These are phyloP conservation scores for Poecilia gillii DNA, from an alignment of 2,797 vertebrate species.

Conservation along the genomic window DNA sequence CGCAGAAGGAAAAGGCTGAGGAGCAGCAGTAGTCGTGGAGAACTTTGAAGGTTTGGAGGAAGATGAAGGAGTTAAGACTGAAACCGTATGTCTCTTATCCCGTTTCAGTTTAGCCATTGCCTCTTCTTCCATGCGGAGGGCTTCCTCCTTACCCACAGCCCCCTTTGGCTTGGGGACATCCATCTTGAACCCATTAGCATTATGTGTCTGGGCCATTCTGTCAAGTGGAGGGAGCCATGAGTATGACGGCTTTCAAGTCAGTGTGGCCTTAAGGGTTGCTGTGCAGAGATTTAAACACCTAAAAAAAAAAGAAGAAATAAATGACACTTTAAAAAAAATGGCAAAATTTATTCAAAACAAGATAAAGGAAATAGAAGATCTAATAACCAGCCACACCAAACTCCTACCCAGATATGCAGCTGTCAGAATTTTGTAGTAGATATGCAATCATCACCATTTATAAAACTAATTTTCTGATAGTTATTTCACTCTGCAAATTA, in stretches of 20 bases:
- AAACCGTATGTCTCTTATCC: conserved; percentile 80
- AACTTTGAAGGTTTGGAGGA: conserved; percentile 51
- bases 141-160: conserved; percentile 94
- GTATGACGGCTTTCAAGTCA: conserved; percentile 63
- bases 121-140: conserved; percentile 96
- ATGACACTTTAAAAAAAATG: not conserved
- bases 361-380: not conserved
- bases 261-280: conserved; percentile 28
- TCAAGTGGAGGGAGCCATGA: conserved; percentile 82
- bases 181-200: conserved; percentile 89
- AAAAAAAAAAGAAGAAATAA: conserved; percentile 15
- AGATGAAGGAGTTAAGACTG: conserved; percentile 61
- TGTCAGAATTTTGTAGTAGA: not conserved
- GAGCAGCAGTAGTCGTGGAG: conserved; percentile 56
- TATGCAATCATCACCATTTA: not conserved
- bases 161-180: conserved; percentile 86
- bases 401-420: not conserved
- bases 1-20: conserved; percentile 64
- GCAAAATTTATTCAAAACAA: conserved; percentile 9
- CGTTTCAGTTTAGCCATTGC: conserved; percentile 93
- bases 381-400: not conserved
- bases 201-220: conserved; percentile 95
- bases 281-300: conserved; percentile 75
- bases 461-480: no score
- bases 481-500: no score